phyloP scores from a whole-genome alignment of 1,140 invertebrate species.

The Temnothorax curvispinosus region DNA sequence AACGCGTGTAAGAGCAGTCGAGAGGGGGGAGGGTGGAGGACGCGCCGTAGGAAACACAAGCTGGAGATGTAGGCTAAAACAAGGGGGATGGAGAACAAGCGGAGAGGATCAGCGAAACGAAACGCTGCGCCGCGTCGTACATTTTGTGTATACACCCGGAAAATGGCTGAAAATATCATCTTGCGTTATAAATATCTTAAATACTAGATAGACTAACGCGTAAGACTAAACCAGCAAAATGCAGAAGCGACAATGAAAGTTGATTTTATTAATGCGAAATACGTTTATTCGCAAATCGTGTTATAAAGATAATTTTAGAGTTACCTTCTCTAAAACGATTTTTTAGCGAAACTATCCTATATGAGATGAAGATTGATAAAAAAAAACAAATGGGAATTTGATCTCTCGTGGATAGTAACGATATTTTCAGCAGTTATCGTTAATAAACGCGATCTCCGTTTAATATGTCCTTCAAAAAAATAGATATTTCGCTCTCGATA shows the following conservation, averaged over 20 bases:
- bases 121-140: slow-evolving; percentile 3
- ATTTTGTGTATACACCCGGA: slow-evolving; percentile 26
- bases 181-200: slow-evolving; percentile 21
- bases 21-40: background rate
- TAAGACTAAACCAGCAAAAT: background rate
- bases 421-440: background rate
- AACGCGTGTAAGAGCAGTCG: background rate
- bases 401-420: background rate
- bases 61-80: slow-evolving; percentile 31
- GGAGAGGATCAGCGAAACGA: slow-evolving; percentile 30
- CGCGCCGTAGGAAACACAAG: background rate
- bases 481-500: slow-evolving; percentile 30
- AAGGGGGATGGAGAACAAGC: background rate
- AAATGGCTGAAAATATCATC: slow-evolving; percentile 29
- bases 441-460: background rate
- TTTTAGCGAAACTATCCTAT: background rate
- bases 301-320: background rate
- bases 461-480: background rate
- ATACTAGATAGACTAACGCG: background rate
- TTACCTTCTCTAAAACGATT: background rate
- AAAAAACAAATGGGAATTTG: background rate
- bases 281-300: background rate
- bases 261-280: background rate
- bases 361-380: background rate
- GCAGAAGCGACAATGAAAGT: background rate